Conservation (phyloP, 2,888 invertebrate species). For the Pandemis corylana region DNA sequence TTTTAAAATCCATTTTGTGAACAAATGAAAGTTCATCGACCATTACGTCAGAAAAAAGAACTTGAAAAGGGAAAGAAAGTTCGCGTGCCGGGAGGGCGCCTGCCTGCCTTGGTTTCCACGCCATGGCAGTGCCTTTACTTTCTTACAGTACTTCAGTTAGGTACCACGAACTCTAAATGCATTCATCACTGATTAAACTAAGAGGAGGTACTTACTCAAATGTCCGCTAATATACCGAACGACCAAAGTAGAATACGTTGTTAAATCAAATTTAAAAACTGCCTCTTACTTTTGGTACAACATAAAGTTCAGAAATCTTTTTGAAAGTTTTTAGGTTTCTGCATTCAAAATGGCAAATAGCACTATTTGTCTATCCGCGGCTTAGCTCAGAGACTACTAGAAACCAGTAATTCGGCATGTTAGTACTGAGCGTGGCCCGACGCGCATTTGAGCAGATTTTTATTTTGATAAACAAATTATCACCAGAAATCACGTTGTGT, state of each 20-base stretch:
- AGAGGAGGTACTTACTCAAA: neutral
- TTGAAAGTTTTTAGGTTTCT: no score
- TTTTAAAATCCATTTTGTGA: neutral
- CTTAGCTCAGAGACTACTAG: no score
- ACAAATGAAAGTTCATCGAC: conserved; percentile 65
- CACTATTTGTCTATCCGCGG: no score
- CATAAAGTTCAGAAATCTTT: no score
- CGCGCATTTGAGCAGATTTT: no score
- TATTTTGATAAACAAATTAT: no score
- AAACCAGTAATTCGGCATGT: no score
- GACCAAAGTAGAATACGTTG: no score
- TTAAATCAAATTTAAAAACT: neutral
- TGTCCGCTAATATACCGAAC: neutral
- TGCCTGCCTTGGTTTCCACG: conserved; percentile 51
- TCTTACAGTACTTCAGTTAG: neutral
- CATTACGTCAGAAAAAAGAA: conserved; percentile 50
- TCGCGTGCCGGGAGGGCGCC: conserved; percentile 54
- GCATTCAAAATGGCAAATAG: no score
- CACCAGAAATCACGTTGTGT: neutral
- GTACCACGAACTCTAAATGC: neutral
- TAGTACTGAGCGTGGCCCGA: no score
- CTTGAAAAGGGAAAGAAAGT: conserved; percentile 52
- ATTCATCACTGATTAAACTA: neutral
- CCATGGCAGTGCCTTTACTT: conserved; percentile 42
- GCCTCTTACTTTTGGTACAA: no score